Evolutionary conservation across 2,113 vertebrate species (phyloP).

Genomic region (Barbus barbus): DNA sequence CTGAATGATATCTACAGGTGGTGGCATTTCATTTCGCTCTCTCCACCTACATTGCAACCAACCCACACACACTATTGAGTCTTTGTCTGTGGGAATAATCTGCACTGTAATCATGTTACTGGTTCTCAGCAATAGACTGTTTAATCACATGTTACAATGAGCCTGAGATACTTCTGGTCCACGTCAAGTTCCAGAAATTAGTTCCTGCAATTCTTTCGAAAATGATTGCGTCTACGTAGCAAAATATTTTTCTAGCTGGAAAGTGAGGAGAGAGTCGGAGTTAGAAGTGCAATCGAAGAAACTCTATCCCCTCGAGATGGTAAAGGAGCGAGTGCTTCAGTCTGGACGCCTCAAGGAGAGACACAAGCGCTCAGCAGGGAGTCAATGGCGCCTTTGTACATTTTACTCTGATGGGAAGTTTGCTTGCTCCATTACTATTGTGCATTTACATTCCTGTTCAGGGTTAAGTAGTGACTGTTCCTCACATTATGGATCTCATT

Average conservation of each 20-base stretch:
- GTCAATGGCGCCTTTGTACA: conserved; percentile 34
- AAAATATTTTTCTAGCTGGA: conserved; percentile 53
- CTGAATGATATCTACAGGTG: conserved; percentile 34
- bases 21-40: conserved; percentile 48
- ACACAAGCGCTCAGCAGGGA: not conserved
- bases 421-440: conserved; percentile 26
- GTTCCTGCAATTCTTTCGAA: conserved; percentile 38
- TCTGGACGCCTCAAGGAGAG: not conserved
- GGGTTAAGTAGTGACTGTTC: conserved; percentile 39
- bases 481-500: conserved; percentile 35
- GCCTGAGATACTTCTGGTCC: conserved; percentile 25
- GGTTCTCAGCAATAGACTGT: not conserved
- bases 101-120: conserved; percentile 10
- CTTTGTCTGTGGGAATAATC: not conserved
- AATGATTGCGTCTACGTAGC: conserved; percentile 24
- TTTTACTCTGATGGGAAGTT: conserved; percentile 39
- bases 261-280: conserved; percentile 14
- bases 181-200: conserved; percentile 40
- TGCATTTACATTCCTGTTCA: conserved; percentile 34
- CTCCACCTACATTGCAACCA: conserved; percentile 43
- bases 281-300: conserved; percentile 24
- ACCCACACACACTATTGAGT: conserved; percentile 24
- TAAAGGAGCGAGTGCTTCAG: conserved; percentile 12
- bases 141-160: conserved; percentile 48
- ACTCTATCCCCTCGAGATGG: conserved; percentile 23